A percentile compares a stretch with the other conserved stretches of the same genome.
These are phyloP conservation scores for Diadumene lineata DNA, from an alignment of 92 coral and sea anemone genomes.

Conservation along the genomic window DNA sequence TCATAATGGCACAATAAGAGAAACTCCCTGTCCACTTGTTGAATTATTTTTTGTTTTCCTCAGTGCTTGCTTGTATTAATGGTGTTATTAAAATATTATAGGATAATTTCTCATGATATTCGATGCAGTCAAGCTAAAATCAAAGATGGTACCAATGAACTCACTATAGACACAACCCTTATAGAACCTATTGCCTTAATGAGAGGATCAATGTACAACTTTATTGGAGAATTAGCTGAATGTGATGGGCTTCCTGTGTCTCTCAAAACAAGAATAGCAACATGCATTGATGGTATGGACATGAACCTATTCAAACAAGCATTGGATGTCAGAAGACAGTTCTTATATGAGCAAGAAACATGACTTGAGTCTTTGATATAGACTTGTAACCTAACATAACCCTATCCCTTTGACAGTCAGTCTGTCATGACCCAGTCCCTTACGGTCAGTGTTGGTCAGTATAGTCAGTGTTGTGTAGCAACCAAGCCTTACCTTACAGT, in stretches of 20 bases:
- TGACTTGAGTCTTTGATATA: not conserved
- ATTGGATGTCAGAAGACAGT: slow-evolving; percentile 63
- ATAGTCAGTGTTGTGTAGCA: too few relatives aligned
- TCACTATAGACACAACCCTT: slow-evolving; percentile 55
- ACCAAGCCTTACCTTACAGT: too few relatives aligned
- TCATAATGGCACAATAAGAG: too few relatives aligned
- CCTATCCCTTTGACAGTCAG: too few relatives aligned
- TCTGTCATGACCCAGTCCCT: too few relatives aligned
- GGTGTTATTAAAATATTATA: slow-evolving; percentile 3
- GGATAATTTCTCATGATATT: slow-evolving; percentile 66
- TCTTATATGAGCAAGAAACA: slow-evolving; percentile 38
- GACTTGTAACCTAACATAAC: too few relatives aligned
- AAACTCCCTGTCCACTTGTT: too few relatives aligned
- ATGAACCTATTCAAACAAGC: slow-evolving; percentile 72
- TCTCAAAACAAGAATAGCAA: slow-evolving; percentile 66
- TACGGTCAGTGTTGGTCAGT: too few relatives aligned
- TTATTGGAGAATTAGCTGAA: slow-evolving; percentile 63
- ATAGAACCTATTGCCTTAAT: slow-evolving; percentile 84
- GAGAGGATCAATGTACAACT: slow-evolving; percentile 73
- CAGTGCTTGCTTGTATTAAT: too few relatives aligned
- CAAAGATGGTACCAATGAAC: slow-evolving; percentile 55
- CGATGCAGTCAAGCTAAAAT: slow-evolving; percentile 56
- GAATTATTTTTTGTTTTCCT: too few relatives aligned
- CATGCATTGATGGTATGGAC: slow-evolving; percentile 76
- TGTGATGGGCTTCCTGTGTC: slow-evolving; percentile 22